phyloP scores from a whole-genome alignment of 2,113 vertebrate genomes.

The Mormoops blainvillei region DNA sequence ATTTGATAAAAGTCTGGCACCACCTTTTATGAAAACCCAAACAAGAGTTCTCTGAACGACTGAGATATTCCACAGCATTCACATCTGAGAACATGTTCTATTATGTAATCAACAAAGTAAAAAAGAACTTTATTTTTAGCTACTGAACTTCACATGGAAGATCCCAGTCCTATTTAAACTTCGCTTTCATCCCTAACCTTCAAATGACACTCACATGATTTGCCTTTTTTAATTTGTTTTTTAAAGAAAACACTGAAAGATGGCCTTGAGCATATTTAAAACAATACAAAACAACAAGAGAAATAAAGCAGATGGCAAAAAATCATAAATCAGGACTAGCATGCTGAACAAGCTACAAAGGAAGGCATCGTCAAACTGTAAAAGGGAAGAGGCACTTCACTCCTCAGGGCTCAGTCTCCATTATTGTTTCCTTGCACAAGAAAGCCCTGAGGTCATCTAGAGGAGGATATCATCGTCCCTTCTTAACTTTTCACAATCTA shows the following conservation, averaged over 20 bases:
- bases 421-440: conserved; percentile 47
- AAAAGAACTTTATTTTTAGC: conserved; percentile 69
- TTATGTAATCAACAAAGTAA: conserved; percentile 57
- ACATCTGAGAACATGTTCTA: conserved; percentile 30
- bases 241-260: conserved; percentile 42
- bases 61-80: conserved; percentile 33
- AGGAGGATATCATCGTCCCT: neutral
- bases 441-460: conserved; percentile 7
- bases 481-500: neutral
- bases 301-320: conserved; percentile 75
- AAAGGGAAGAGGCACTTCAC: conserved; percentile 21
- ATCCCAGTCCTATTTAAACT: conserved; percentile 48
- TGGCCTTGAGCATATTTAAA: conserved; percentile 63
- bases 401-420: conserved; percentile 52
- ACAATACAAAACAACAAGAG: conserved; percentile 70
- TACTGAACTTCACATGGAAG: conserved; percentile 59
- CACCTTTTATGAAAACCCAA: conserved; percentile 24
- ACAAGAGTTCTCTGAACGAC: conserved; percentile 25
- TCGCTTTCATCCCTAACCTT: conserved; percentile 68
- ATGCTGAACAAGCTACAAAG: conserved; percentile 56
- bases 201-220: conserved; percentile 60
- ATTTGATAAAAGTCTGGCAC: neutral
- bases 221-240: conserved; percentile 52
- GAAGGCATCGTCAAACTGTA: conserved; percentile 29
- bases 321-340: conserved; percentile 65